Conservation (phyloP, 2,888 invertebrate genomes). For the Lydus trimaculatus region DNA sequence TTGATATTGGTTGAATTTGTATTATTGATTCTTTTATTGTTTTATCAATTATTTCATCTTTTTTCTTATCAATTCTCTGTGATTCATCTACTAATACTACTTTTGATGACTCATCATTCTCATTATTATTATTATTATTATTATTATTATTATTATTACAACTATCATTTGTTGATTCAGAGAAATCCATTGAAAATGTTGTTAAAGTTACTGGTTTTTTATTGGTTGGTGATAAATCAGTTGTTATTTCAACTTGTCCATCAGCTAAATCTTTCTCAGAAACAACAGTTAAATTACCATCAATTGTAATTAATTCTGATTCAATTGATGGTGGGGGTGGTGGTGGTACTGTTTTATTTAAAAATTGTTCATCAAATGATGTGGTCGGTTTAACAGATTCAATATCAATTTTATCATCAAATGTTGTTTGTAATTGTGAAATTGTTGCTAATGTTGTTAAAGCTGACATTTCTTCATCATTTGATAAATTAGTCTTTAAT, state of each 20-base stretch:
- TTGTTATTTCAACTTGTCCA: conserved; percentile 65
- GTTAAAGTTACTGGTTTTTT: conserved; percentile 51
- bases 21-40: conserved; percentile 15
- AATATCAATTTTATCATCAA: conserved; percentile 12
- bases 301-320: conserved; percentile 59
- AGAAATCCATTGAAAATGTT: conserved; percentile 57
- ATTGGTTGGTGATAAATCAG: conserved; percentile 59
- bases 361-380: conserved; percentile 16
- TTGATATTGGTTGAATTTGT: conserved; percentile 9
- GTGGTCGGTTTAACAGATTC: not conserved
- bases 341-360: conserved; percentile 9
- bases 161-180: conserved; percentile 39
- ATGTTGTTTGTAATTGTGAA: conserved; percentile 24
- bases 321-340: conserved; percentile 26
- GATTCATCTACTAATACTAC: conserved; percentile 29
- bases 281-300: conserved; percentile 67
- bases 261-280: conserved; percentile 57
- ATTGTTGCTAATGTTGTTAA: conserved; percentile 30
- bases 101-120: conserved; percentile 25
- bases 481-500: conserved; percentile 47
- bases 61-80: conserved; percentile 23
- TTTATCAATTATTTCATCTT: conserved; percentile 22
- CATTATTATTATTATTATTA: too few species aligned
- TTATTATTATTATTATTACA: too few species aligned
- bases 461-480: conserved; percentile 41